phyloP scores from a whole-genome alignment of 2,797 vertebrate genomes.

The Rhabdomys pumilio region DNA sequence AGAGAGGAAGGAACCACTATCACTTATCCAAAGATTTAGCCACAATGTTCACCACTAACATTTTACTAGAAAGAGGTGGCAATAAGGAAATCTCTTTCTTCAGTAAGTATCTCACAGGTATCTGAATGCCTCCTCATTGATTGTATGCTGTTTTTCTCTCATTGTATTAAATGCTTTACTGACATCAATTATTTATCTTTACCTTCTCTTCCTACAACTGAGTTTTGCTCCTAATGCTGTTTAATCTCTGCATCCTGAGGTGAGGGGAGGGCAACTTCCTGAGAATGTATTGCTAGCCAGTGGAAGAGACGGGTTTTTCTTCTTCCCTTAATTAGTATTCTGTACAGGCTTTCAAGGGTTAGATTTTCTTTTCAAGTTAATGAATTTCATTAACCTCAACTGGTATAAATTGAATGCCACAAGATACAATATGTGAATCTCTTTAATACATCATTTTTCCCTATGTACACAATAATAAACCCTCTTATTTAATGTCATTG shows the following conservation, averaged over 20 bases:
- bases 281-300: neutral
- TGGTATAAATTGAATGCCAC: neutral
- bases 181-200: neutral
- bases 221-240: neutral
- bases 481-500: neutral
- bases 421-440: neutral
- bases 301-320: neutral
- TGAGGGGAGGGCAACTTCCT: neutral
- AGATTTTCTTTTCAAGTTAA: slow-evolving; percentile 55
- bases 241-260: neutral
- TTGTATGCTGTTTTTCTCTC: neutral
- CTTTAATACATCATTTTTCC: slow-evolving; percentile 16
- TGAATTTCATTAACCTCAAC: slow-evolving; percentile 57
- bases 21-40: neutral
- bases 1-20: neutral
- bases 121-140: neutral
- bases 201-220: neutral
- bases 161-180: neutral
- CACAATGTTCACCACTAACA: neutral
- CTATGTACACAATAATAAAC: neutral
- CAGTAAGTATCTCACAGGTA: neutral
- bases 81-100: neutral
- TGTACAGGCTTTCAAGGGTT: neutral
- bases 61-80: neutral
- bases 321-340: slow-evolving; percentile 23